Evolutionary conservation across 2,797 vertebrate genomes (phyloP).

Genomic region (Pteropus rufus): DNA sequence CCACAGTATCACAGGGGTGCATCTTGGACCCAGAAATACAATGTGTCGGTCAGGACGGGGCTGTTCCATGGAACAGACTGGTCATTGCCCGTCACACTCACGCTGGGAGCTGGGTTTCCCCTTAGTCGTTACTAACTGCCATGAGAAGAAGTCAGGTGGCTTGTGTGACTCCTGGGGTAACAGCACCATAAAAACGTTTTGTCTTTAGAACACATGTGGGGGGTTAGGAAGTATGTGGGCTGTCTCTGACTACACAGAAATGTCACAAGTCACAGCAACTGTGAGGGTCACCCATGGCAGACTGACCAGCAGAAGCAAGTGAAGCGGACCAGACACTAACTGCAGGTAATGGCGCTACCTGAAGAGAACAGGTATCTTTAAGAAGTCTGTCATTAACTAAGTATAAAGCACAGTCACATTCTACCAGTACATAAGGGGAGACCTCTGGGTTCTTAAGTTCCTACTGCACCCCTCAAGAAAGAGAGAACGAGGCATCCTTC

Average conservation of each 20-base stretch:
- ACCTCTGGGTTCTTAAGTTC: conserved; percentile 36
- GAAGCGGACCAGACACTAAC: background rate
- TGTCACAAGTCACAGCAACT: conserved; percentile 3
- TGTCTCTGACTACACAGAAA: background rate
- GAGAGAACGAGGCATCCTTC: background rate
- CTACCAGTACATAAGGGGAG: conserved; percentile 25
- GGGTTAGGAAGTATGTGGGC: background rate
- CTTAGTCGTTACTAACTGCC: background rate
- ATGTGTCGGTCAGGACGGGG: background rate
- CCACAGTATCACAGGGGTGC: background rate
- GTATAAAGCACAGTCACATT: conserved; percentile 46
- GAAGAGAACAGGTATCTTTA: background rate
- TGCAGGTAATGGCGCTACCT: background rate
- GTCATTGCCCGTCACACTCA: background rate
- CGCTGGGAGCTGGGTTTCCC: conserved; percentile 26
- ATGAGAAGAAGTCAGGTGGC: conserved; percentile 17
- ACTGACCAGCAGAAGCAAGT: background rate
- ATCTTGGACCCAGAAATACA: background rate
- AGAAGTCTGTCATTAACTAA: background rate
- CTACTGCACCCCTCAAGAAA: background rate
- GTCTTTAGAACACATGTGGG: background rate
- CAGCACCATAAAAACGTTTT: conserved; percentile 50
- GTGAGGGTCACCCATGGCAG: background rate
- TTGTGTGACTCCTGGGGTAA: conserved; percentile 47
- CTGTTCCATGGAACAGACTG: conserved; percentile 39